phyloP scores from a whole-genome alignment of 2,888 invertebrate genomes.

The Pyralis farinalis region DNA sequence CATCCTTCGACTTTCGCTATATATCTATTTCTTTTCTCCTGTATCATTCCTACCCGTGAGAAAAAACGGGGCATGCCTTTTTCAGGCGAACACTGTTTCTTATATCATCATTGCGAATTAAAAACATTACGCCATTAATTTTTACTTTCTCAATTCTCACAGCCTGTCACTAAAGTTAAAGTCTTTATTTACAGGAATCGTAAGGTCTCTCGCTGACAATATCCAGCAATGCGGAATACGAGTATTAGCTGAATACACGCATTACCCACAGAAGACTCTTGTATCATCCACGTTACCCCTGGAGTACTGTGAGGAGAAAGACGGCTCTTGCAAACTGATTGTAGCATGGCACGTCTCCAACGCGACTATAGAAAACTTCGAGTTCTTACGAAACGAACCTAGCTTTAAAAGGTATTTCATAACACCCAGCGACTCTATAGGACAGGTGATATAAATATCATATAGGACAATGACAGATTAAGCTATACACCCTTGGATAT shows the following conservation, averaged over 20 bases:
- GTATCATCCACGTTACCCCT: slow-evolving; percentile 35
- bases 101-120: too few species aligned
- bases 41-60: too few species aligned
- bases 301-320: slow-evolving; percentile 58
- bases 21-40: too few species aligned
- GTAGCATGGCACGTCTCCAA: slow-evolving; percentile 68
- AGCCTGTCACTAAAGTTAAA: neutral
- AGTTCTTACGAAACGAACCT: slow-evolving; percentile 54
- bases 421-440: slow-evolving; percentile 28
- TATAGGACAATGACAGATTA: too few species aligned
- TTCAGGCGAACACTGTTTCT: too few species aligned
- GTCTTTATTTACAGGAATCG: slow-evolving; percentile 34
- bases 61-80: too few species aligned
- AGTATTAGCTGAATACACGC: slow-evolving; percentile 58
- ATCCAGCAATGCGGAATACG: slow-evolving; percentile 50
- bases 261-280: slow-evolving; percentile 47
- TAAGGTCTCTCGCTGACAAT: slow-evolving; percentile 51
- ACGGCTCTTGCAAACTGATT: slow-evolving; percentile 56
- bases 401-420: slow-evolving; percentile 58
- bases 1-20: too few species aligned
- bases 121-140: too few species aligned
- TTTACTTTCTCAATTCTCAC: too few species aligned
- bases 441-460: slow-evolving; percentile 27
- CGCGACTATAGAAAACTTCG: slow-evolving; percentile 59
- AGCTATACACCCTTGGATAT: too few species aligned